phyloP scores from a whole-genome alignment of 2,113 vertebrate genomes.

The Carassius auratus region DNA sequence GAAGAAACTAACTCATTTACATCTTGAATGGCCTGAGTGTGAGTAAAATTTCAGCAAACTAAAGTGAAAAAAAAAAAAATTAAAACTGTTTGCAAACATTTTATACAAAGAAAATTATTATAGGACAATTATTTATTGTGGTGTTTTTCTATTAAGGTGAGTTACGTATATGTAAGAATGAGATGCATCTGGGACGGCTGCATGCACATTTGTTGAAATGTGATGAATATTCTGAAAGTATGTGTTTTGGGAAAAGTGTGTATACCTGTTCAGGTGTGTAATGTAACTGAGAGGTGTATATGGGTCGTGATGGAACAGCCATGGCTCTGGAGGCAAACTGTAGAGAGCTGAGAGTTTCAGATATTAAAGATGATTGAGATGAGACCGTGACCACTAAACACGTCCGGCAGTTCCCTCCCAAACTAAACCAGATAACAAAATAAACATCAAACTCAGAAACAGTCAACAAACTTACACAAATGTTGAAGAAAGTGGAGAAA shows the following conservation, averaged over 20 bases:
- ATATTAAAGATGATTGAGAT: slow-evolving; percentile 45
- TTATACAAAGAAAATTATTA: background rate
- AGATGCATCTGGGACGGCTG: background rate
- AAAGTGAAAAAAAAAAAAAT: background rate
- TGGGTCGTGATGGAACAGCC: slow-evolving; percentile 51
- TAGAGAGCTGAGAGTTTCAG: slow-evolving; percentile 62
- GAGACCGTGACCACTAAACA: slow-evolving; percentile 61
- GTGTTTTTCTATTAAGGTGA: background rate
- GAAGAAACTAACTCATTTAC: background rate
- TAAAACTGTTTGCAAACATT: background rate
- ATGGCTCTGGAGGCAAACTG: slow-evolving; percentile 65
- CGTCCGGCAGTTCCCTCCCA: slow-evolving; percentile 64
- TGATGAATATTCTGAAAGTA: background rate
- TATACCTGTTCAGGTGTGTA: slow-evolving; percentile 57
- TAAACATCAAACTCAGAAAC: background rate
- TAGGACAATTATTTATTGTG: background rate
- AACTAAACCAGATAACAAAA: slow-evolving; percentile 45
- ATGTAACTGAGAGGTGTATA: slow-evolving; percentile 51
- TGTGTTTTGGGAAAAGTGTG: slow-evolving; percentile 1
- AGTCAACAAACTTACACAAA: background rate
- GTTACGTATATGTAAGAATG: background rate
- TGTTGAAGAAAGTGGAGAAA: background rate
- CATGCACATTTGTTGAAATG: background rate
- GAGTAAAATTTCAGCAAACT: background rate
- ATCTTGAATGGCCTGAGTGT: background rate